Conservation (phyloP, 2,797 vertebrate genomes). For the Paramormyrops hopkinsi region DNA sequence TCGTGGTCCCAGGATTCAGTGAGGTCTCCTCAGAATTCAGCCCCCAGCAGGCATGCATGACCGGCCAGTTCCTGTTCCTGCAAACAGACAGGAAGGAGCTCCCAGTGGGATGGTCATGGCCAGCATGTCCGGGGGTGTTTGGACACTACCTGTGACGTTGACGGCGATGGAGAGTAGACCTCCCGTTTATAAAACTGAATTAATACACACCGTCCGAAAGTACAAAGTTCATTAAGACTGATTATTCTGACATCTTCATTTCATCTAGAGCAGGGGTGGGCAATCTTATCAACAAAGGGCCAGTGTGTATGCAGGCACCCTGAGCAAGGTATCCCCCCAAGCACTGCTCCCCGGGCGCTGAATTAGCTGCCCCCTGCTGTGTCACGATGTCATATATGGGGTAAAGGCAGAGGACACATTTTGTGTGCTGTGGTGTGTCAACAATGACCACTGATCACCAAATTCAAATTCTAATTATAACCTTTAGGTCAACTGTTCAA, state of each 20-base stretch:
- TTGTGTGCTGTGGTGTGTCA: background rate
- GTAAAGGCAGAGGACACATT: background rate
- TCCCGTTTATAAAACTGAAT: slow-evolving; percentile 35
- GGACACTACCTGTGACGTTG: slow-evolving; percentile 46
- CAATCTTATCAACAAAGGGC: background rate
- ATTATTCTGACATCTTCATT: background rate
- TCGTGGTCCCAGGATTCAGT: background rate
- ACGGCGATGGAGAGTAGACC: slow-evolving; percentile 18
- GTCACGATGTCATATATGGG: background rate
- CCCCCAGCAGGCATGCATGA: slow-evolving; percentile 14
- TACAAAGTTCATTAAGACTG: background rate
- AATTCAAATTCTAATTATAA: background rate
- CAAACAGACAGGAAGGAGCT: slow-evolving; percentile 29
- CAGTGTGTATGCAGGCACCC: background rate
- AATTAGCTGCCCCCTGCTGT: background rate
- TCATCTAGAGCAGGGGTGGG: background rate
- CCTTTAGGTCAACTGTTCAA: background rate
- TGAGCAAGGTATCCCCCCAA: background rate
- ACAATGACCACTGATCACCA: background rate
- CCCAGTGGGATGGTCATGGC: slow-evolving; percentile 28
- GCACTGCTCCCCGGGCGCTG: background rate
- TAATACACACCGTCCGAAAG: slow-evolving; percentile 31
- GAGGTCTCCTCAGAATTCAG: slow-evolving; percentile 4
- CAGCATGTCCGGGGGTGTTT: slow-evolving; percentile 22
- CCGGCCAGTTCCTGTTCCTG: slow-evolving; percentile 41